Evolutionary conservation across 2,797 vertebrate genomes (phyloP), one percentile per base, ranked within the genome.

Genomic region (Peromyscus aztecus): DNA sequence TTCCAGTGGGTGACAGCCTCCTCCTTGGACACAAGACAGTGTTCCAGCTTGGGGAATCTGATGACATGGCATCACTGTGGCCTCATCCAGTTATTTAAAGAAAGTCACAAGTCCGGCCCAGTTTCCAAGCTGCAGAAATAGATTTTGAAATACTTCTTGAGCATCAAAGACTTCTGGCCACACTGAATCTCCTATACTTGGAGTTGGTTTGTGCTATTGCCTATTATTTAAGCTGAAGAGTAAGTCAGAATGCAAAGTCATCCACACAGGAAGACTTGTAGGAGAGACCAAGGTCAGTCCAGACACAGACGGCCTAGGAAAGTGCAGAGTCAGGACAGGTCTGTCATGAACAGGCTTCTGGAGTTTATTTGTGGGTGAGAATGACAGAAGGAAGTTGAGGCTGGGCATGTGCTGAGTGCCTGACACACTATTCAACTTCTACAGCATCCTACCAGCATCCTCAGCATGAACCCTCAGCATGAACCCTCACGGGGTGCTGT

Each of bases 41-140:
- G 67, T 86, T 46, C 78, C n/a, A 67, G 71, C 55, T 82, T 76
- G 57, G 29, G 8, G 49, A 91, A 57, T 59, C 84, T 80, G 63
- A 89, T 37, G 40, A 24, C 23, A 67, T 7, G 31, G n/a, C n/a
- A 19, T 52, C 49, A 92, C n/a, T 55, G 29, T 12, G 17, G 77
- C 9, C 37, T n/a, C 65, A 11, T 37, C 61, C 21, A 4, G 24
- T 61, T 90, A 78, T 57, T 91, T 92, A 93, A 71, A 91, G 88
- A 63, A 86, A 82, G 55, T 85, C 59, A 81, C 67, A 63, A 78
- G 80, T 49, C 67, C 59, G 34, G 40, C 59, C 29, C 16, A 23
- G 13, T 63, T 88, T 76, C 57, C 29, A 89, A 77, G 59, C 46
- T 86, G 63, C 49, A n/a, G 77, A 91, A 90, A 90, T 49, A 73